Evolutionary conservation across 2,888 invertebrate species (phyloP).

Genomic region (Hydrotaea diabolus): DNA sequence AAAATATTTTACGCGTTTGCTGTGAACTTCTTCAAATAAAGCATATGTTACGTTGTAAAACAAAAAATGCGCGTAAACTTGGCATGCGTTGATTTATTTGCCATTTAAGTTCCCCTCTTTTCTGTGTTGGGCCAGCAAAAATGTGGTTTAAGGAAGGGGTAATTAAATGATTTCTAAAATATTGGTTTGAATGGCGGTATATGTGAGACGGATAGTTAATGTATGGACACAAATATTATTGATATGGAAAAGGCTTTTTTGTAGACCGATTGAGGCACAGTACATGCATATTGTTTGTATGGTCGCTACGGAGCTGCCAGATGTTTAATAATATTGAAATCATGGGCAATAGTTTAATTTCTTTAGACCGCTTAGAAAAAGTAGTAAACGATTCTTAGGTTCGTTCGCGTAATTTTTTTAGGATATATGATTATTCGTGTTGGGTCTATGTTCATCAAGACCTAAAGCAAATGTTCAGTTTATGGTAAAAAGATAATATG

Average conservation of each 20-base stretch:
- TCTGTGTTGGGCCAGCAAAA: not conserved
- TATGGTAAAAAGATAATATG: no score
- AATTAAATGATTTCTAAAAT: no score
- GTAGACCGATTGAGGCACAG: not conserved
- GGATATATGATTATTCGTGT: no score
- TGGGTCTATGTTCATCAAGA: no score
- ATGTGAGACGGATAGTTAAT: not conserved
- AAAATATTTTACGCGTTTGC: not conserved
- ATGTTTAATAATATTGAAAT: not conserved
- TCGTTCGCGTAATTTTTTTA: no score
- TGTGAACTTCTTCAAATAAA: not conserved
- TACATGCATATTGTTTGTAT: not conserved
- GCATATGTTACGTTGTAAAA: conserved; percentile 43
- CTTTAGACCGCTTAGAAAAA: no score
- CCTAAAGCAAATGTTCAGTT: no score
- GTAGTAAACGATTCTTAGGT: no score
- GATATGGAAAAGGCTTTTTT: not conserved
- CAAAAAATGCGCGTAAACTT: conserved; percentile 57
- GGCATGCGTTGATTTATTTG: conserved; percentile 47
- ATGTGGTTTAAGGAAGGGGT: no score
- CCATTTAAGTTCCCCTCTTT: conserved; percentile 8
- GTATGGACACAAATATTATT: not conserved
- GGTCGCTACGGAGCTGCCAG: not conserved
- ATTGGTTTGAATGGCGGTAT: not conserved
- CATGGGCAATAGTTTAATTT: no score